A percentile compares a stretch with the other conserved stretches of the same genome.
phyloP scores from a whole-genome alignment of 2,888 invertebrate species.

The Malthinus flaveolus region DNA sequence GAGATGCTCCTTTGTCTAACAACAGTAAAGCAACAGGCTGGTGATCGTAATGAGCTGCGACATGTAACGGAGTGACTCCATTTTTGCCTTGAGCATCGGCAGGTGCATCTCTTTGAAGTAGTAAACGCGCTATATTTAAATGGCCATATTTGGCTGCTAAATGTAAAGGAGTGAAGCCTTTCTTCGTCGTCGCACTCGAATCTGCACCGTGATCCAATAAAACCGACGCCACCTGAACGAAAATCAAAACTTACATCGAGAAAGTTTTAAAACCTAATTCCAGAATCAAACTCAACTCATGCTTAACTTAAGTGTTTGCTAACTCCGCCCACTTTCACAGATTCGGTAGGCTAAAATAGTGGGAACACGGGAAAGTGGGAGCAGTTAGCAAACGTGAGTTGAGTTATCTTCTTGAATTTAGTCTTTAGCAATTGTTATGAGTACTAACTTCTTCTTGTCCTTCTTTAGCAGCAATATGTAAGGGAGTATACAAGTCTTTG shows the following conservation, averaged over 20 bases:
- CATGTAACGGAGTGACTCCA: slow-evolving; percentile 93
- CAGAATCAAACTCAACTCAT: neutral
- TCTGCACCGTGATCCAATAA: slow-evolving; percentile 90
- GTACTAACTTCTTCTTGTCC: slow-evolving; percentile 77
- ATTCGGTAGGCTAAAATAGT: too few relatives aligned
- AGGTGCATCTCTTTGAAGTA: slow-evolving; percentile 85
- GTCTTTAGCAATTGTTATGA: neutral
- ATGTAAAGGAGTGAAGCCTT: slow-evolving; percentile 96
- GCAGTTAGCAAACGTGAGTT: too few relatives aligned
- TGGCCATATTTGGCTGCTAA: slow-evolving; percentile 98
- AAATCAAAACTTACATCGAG: too few relatives aligned
- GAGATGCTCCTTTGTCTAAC: slow-evolving; percentile 91
- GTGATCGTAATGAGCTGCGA: slow-evolving; percentile 97
- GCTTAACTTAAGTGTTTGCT: too few relatives aligned
- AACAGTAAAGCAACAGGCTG: slow-evolving; percentile 86
- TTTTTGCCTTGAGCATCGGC: slow-evolving; percentile 88
- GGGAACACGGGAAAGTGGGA: too few relatives aligned
- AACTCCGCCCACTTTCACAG: too few relatives aligned
- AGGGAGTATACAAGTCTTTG: slow-evolving; percentile 92
- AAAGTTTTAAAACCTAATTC: neutral
- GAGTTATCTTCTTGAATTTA: too few relatives aligned
- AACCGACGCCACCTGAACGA: slow-evolving; percentile 75
- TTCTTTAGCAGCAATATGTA: slow-evolving; percentile 97
- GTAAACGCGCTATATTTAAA: slow-evolving; percentile 80
- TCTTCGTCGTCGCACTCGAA: slow-evolving; percentile 89